These are phyloP conservation scores for Sterrhoptilus dennistouni DNA, from an alignment of 2,113 vertebrate genomes.

Conservation along the genomic window DNA sequence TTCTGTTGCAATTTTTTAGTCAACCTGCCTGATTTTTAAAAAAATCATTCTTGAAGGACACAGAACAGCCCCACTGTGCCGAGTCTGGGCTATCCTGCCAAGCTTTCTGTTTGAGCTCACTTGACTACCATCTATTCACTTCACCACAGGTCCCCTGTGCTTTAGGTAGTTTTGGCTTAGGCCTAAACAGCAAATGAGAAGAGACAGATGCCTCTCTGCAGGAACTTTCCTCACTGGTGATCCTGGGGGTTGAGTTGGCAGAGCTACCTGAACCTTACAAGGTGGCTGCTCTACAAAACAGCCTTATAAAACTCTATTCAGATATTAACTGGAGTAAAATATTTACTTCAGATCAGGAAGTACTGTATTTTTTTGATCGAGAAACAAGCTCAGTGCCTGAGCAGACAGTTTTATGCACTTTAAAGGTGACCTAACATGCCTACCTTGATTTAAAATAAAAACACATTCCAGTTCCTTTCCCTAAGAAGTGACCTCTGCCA, in stretches of 20 bases:
- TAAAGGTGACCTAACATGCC: neutral
- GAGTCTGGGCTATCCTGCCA: neutral
- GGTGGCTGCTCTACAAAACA: neutral
- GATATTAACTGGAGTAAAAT: neutral
- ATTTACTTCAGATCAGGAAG: neutral
- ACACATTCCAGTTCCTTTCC: neutral
- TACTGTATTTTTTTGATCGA: neutral
- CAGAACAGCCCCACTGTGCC: neutral
- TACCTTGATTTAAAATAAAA: neutral
- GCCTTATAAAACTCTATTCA: neutral
- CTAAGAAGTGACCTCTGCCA: neutral
- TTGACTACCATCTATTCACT: neutral
- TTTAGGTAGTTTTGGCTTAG: conserved; percentile 31
- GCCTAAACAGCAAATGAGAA: neutral
- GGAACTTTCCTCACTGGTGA: neutral
- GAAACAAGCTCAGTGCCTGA: neutral
- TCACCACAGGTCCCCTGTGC: neutral
- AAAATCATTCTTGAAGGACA: neutral
- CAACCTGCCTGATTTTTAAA: neutral
- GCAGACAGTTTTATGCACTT: neutral
- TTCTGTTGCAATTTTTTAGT: neutral
- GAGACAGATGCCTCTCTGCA: conserved; percentile 49
- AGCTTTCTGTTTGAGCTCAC: neutral
- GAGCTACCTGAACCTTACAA: neutral
- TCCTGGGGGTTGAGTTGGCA: neutral